Evolutionary conservation across 2,888 invertebrate genomes (phyloP), one percentile per base, ranked within the genome.

Genomic region (Germaria angustata): DNA sequence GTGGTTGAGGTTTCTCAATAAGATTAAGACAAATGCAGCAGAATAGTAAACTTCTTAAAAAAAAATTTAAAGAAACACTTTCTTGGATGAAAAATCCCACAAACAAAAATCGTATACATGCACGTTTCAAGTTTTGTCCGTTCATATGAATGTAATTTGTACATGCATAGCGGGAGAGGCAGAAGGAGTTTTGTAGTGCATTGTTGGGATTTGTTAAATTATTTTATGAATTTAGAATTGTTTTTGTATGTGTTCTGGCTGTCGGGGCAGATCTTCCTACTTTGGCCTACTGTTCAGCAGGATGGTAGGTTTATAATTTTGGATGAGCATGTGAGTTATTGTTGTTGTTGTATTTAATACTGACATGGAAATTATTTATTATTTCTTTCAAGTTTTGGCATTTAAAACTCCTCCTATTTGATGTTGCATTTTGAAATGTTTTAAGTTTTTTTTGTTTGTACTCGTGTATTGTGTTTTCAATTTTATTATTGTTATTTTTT

Each of bases 331-430:
- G 53, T 69, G 69, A 69, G 77, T 24, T 53, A 17, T 72, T 46
- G 24, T 73, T 73, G 51, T 55, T 65, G 41, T 28, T 57, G 46
- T 36, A n/a, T 57, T 66, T 63, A 34, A 34, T 36, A 61, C 72
- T 80, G 79, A 80, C 79, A 80, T 73, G 79, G 63, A 84, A 85
- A 82, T 84, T 84, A 85, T 85, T 85, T 85, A 85, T 85, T 84
- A 84, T 82, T 82, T 84, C 82, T 84, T 84, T 71, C 76, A 84
- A 84, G 84, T 83, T 84, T 84, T 83, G 84, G 84, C 84, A 84
- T 81, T 81, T 59, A 28, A 75, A 83, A 76, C 82, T 84, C 84
- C 82, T 77, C 84, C 84, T 76, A 80, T 84, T 84, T 80, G 84
- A 84, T 84, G 84, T 85, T 84, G 79, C 71, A 73, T 77, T 75